A percentile compares a stretch with the other conserved stretches of the same genome.
These are phyloP conservation scores for Synanthedon vespiformis DNA, from an alignment of 2,888 invertebrate species.

Conservation along the genomic window DNA sequence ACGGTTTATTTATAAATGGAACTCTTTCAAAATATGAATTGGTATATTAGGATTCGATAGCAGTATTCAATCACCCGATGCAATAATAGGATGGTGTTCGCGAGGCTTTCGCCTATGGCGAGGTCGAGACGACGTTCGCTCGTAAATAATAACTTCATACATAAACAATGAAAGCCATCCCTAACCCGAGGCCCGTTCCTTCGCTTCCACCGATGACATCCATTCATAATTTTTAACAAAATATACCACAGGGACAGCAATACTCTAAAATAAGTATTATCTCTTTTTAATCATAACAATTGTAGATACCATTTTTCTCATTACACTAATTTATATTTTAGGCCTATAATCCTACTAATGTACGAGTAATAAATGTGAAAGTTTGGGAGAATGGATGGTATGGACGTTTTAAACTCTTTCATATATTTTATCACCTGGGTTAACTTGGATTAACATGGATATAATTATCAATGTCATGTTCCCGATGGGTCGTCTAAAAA, in stretches of 20 bases:
- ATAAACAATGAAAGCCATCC: slow-evolving; percentile 48
- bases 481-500: no score
- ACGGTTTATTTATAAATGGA: slow-evolving; percentile 13
- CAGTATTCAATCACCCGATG: background rate
- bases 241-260: background rate
- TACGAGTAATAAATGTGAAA: no score
- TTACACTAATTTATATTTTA: background rate
- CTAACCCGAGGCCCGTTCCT: slow-evolving; percentile 21
- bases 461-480: no score
- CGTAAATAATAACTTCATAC: slow-evolving; percentile 60
- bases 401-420: no score
- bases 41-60: slow-evolving; percentile 9
- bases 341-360: no score
- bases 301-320: background rate
- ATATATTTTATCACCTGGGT: no score
- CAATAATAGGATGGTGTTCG: background rate
- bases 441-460: no score
- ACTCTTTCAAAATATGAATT: slow-evolving; percentile 9
- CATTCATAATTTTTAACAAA: slow-evolving; percentile 21
- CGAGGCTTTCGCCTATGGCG: slow-evolving; percentile 3
- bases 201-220: slow-evolving; percentile 23
- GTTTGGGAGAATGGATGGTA: no score
- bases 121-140: slow-evolving; percentile 17
- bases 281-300: no score
- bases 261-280: background rate